Evolutionary conservation across 2,888 invertebrate genomes (phyloP).

Genomic region (Hemithea aestivaria): DNA sequence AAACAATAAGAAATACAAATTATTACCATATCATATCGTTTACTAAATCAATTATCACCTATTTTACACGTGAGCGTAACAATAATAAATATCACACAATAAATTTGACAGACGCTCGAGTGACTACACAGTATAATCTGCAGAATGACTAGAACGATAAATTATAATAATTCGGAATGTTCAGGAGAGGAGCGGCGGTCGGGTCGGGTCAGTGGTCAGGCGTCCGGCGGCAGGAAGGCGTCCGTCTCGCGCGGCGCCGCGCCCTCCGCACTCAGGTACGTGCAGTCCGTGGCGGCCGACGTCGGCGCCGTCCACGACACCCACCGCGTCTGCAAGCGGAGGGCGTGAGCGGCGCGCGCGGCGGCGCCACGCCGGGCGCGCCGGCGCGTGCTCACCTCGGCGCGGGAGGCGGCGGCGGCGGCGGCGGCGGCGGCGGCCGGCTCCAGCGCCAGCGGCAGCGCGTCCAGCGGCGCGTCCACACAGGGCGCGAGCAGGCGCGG

Average conservation of each 20-base stretch:
- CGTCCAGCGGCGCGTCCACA: slow-evolving; percentile 86
- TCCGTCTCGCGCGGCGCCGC: slow-evolving; percentile 39
- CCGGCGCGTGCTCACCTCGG: slow-evolving; percentile 7
- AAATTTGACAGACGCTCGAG: too few species aligned
- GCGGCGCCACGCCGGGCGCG: slow-evolving; percentile 19
- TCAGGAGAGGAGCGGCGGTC: too few species aligned
- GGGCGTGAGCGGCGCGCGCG: slow-evolving; percentile 10
- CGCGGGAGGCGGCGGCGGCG: not conserved
- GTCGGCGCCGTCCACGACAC: slow-evolving; percentile 55
- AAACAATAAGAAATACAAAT: too few species aligned
- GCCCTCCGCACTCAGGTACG: slow-evolving; percentile 57
- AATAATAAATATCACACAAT: too few species aligned
- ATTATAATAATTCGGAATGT: too few species aligned
- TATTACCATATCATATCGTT: too few species aligned
- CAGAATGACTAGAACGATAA: slow-evolving; percentile 3
- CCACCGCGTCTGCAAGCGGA: slow-evolving; percentile 46
- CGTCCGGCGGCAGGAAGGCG: slow-evolving; percentile 32
- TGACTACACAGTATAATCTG: too few species aligned
- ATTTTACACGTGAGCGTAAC: too few species aligned
- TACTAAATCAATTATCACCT: too few species aligned
- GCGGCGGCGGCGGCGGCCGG: slow-evolving; percentile 1
- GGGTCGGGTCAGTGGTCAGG: not conserved
- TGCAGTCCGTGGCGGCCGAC: slow-evolving; percentile 51
- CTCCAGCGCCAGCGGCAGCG: slow-evolving; percentile 81
- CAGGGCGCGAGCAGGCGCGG: slow-evolving; percentile 88